These are phyloP conservation scores for Gorsachius magnificus DNA, from an alignment of 2,797 vertebrate genomes.

Conservation along the genomic window DNA sequence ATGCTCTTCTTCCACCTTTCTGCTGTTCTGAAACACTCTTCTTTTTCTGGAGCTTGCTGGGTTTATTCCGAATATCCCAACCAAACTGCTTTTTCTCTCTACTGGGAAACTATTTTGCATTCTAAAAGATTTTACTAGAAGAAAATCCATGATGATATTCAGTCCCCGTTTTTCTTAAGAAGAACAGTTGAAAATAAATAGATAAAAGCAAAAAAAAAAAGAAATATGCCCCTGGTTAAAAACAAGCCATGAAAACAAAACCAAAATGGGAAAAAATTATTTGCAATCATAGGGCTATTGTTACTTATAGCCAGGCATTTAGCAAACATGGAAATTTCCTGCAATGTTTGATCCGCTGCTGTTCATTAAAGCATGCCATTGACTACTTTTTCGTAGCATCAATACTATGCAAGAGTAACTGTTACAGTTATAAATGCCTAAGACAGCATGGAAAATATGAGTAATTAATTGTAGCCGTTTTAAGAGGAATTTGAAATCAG, in stretches of 20 bases:
- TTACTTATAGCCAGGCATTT: constrained; percentile 11
- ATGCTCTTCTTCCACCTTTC: not conserved
- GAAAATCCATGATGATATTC: not conserved
- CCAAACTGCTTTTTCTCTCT: not conserved
- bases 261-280: constrained; percentile 21
- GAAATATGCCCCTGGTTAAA: not conserved
- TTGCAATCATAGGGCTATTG: constrained; percentile 18
- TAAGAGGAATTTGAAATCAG: constrained; percentile 46
- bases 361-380: not conserved
- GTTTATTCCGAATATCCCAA: not conserved
- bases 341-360: not conserved
- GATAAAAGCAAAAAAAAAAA: not conserved
- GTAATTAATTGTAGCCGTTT: constrained; percentile 64
- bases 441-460: constrained; percentile 53
- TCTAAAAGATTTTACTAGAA: constrained; percentile 17
- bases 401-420: not conserved
- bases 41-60: not conserved
- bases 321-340: constrained; percentile 16
- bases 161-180: not conserved
- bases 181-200: constrained; percentile 28
- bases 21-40: not conserved
- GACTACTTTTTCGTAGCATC: not conserved
- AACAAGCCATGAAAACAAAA: constrained; percentile 32
- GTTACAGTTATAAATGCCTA: not conserved
- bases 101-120: not conserved